Percentiles rank a stretch among this genome's conserved stretches.
Evolutionary conservation across 2,797 vertebrate genomes (phyloP).

Genomic region (Sebastes flavidus): DNA sequence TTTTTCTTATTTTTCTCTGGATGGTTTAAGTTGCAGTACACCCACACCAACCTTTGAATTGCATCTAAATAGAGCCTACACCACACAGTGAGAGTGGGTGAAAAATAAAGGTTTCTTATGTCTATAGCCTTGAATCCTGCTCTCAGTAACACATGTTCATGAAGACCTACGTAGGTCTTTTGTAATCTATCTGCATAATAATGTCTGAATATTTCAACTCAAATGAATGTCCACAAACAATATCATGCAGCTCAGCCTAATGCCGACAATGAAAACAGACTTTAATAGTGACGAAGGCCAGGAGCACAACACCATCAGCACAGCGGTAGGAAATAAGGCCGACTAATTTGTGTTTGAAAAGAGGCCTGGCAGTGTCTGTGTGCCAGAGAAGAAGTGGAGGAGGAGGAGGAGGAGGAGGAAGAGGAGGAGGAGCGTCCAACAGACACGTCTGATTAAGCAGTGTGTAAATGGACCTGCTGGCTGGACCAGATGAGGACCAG

Average conservation of each 20-base stretch:
- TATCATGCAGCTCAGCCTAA: not conserved
- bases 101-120: constrained; percentile 34
- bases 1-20: constrained; percentile 36
- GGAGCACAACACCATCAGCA: constrained; percentile 22
- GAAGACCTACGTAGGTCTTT: not conserved
- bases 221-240: not conserved
- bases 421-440: constrained; percentile 27
- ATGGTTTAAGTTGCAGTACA: constrained; percentile 45
- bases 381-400: not conserved
- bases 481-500: constrained; percentile 68
- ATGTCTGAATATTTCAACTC: not conserved
- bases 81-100: constrained; percentile 25
- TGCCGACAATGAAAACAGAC: not conserved
- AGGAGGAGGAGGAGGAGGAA: not conserved
- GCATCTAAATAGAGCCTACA: constrained; percentile 61
- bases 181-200: not conserved
- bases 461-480: constrained; percentile 60
- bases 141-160: not conserved
- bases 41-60: constrained; percentile 59
- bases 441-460: constrained; percentile 54
- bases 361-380: not conserved
- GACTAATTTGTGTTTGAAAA: constrained; percentile 59
- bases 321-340: constrained; percentile 34
- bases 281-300: constrained; percentile 6
- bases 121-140: constrained; percentile 28